phyloP scores from a whole-genome alignment of 1,140 invertebrate species.

The Macrosteles quadrilineatus region DNA sequence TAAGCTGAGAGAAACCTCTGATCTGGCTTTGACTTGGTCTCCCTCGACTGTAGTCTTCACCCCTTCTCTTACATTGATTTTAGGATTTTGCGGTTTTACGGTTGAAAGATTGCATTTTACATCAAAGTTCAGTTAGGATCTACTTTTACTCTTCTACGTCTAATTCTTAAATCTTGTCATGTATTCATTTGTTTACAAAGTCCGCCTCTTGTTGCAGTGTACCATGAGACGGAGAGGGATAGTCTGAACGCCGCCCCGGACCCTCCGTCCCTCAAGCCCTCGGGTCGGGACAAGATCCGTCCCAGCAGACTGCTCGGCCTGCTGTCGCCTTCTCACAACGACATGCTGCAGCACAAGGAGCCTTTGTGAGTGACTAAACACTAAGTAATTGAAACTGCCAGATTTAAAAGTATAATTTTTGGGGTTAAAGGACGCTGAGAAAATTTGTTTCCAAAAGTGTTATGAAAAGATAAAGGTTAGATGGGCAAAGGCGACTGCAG shows the following conservation, averaged over 20 bases:
- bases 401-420: background rate
- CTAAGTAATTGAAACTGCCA: background rate
- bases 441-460: background rate
- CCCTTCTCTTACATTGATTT: no score
- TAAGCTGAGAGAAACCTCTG: no score
- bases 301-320: constrained; percentile 39
- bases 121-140: no score
- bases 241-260: constrained; percentile 52
- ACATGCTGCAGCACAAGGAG: constrained; percentile 41
- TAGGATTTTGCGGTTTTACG: no score
- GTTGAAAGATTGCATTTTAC: no score
- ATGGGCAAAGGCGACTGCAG: no score
- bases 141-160: no score
- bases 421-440: background rate
- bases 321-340: constrained; percentile 34
- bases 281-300: constrained; percentile 34
- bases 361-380: constrained; percentile 39
- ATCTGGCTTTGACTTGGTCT: no score
- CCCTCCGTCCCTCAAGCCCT: constrained; percentile 16
- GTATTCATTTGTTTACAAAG: no score
- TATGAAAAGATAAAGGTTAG: background rate
- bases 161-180: no score
- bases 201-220: constrained; percentile 51
- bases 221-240: constrained; percentile 56
- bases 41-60: no score